Conservation (phyloP, 2,888 invertebrate genomes). For the Agonopterix subpropinquella region DNA sequence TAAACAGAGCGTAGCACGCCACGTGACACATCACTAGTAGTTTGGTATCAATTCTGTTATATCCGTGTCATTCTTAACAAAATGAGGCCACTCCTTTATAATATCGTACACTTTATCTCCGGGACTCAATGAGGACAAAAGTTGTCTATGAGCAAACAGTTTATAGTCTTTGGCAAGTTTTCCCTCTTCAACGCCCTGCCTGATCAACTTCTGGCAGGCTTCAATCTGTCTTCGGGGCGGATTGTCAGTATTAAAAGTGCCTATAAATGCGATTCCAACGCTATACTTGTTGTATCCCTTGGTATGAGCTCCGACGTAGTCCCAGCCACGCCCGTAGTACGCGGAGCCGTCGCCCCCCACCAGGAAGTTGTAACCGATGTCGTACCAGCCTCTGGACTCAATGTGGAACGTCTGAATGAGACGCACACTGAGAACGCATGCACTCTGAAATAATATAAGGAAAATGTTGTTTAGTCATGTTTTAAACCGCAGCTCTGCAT, state of each 20-base stretch:
- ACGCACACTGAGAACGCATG: constrained; percentile 76
- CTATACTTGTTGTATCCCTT: constrained; percentile 79
- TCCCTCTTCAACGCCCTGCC: constrained; percentile 75
- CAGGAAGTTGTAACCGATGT: constrained; percentile 86
- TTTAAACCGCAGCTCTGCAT: no score
- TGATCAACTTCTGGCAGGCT: constrained; percentile 78
- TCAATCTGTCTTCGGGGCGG: constrained; percentile 73
- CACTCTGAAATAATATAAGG: constrained; percentile 53
- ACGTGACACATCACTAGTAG: no score
- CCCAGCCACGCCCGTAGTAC: constrained; percentile 86
- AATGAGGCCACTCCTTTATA: constrained; percentile 83
- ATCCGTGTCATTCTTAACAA: constrained; percentile 30
- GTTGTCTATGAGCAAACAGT: constrained; percentile 80
- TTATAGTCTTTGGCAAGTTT: constrained; percentile 79
- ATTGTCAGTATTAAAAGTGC: constrained; percentile 76
- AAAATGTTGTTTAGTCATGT: no score
- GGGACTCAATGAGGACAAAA: constrained; percentile 80
- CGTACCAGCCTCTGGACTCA: constrained; percentile 76
- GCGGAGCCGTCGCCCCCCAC: constrained; percentile 86
- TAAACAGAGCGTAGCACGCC: no score
- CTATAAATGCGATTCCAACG: constrained; percentile 83
- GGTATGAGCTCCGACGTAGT: constrained; percentile 82
- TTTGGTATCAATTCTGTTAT: no score
- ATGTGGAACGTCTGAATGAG: constrained; percentile 82
- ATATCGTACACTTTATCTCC: constrained; percentile 79